These are phyloP conservation scores for Phalanger gymnotis DNA, from an alignment of 2,797 vertebrate species.

Conservation along the genomic window DNA sequence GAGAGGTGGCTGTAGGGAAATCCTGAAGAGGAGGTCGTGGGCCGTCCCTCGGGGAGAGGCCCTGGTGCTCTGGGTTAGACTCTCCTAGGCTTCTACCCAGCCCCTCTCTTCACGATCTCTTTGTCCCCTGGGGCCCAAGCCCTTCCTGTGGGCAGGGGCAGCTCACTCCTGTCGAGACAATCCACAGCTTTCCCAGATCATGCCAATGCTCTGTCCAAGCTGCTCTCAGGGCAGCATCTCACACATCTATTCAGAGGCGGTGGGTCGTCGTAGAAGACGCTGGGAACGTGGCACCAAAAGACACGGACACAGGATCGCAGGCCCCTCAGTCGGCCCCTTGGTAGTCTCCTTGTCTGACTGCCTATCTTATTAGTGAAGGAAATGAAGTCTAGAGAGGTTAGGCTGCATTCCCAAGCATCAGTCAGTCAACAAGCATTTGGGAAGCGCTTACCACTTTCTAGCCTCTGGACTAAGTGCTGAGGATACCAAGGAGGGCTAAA, in stretches of 20 bases:
- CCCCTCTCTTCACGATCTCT: background rate
- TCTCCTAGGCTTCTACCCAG: background rate
- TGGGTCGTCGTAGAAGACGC: no score
- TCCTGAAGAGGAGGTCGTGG: no score
- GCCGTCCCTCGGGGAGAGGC: background rate
- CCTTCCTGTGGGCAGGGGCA: background rate
- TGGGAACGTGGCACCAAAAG: no score
- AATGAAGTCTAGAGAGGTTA: no score
- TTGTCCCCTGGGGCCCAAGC: background rate
- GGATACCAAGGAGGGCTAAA: no score
- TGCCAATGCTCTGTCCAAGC: background rate
- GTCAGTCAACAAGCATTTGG: no score
- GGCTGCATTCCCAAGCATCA: no score
- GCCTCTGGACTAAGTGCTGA: no score
- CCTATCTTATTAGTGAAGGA: no score
- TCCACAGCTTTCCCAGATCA: background rate
- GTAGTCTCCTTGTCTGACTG: no score
- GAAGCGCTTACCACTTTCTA: no score
- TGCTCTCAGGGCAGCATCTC: background rate
- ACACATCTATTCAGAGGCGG: background rate
- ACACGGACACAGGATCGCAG: background rate
- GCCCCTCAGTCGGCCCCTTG: no score
- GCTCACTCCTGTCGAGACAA: background rate
- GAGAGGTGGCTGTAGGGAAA: background rate
- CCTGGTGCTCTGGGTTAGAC: background rate